These are phyloP conservation scores for Drosophila arizonae DNA, from an alignment of 1,140 invertebrate genomes.

Conservation along the genomic window DNA sequence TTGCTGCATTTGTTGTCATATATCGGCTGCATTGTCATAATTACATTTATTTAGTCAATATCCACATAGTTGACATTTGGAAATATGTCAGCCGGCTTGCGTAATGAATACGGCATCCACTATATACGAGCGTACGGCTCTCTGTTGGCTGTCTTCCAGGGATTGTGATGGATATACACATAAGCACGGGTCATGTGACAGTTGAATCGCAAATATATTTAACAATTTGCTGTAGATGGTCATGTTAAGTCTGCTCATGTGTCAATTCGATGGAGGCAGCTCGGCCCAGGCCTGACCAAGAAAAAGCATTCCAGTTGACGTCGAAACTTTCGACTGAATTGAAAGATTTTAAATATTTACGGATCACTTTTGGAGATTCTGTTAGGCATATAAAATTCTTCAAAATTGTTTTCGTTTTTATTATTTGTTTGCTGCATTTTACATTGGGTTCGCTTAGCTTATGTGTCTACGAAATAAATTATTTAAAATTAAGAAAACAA, in stretches of 20 bases:
- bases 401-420: constrained; percentile 5
- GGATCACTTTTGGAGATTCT: no score
- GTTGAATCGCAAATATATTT: constrained; percentile 66
- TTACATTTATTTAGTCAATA: constrained; percentile 77
- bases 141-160: constrained; percentile 45
- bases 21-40: constrained; percentile 68
- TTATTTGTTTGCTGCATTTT: constrained; percentile 41
- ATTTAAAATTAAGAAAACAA: constrained; percentile 77
- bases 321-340: not conserved
- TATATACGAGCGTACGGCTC: not conserved
- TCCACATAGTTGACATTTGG: constrained; percentile 63
- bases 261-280: constrained; percentile 50
- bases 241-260: constrained; percentile 66
- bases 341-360: not conserved
- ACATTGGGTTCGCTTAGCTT: constrained; percentile 36
- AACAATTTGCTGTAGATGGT: constrained; percentile 72
- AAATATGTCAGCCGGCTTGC: constrained; percentile 66
- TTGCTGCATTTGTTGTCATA: constrained; percentile 52
- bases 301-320: not conserved
- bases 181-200: constrained; percentile 55
- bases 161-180: constrained; percentile 72
- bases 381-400: no score
- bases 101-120: constrained; percentile 64
- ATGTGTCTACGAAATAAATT: constrained; percentile 61
- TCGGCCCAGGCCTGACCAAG: constrained; percentile 22